Base-by-base conservation (phyloP, 2,797 vertebrate genomes). In the Fringilla coelebs region DNA sequence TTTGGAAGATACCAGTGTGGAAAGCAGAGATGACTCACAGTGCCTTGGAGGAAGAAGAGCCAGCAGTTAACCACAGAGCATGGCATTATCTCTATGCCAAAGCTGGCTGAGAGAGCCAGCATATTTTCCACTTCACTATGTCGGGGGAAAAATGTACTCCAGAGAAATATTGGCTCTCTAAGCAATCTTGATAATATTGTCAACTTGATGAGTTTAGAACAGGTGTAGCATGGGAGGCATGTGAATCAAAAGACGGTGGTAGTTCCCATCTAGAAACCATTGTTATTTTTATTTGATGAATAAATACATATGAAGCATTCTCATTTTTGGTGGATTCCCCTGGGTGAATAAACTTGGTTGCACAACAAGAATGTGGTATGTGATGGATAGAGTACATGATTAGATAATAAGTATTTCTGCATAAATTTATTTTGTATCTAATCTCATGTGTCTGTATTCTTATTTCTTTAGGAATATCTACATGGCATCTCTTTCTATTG, bases 21-120 rank as follows among this genome's bases (percentile, higher is more conserved):
- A 97, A 93, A 58, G 90, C 80, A 94, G 94, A 80, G 72, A n/a
- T 97, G 97, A 97, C 87, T 98, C 97, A 96, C 4, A 45, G 74
- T 89, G 95, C 81, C 86, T 91, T 80, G 94, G 80, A 83, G 94
- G 92, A 90, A 92, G 87, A 78, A 93, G 86, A 76, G 77, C 87
- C 57, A 85, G 88, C 81, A 90, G 65, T 41, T 88, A 60, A 89
- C 88, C 95, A 82, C 93, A 86, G 80, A 96, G 75, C 68, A 34
- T 67, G 92, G 57, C 63, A 94, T 93, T 96, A 89, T 89, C 82
- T 96, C 67, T 60, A 29, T 73, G 73, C 48, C 79, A 93, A 71
- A 90, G 19, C 24, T 94, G 46, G 32, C 34, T 51, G 83, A 83
- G 88, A 93, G 85, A 79, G 43, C 45, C 54, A 60, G 72, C 18